Conservation (phyloP, 2,888 invertebrate genomes). For the Pteria penguin region DNA sequence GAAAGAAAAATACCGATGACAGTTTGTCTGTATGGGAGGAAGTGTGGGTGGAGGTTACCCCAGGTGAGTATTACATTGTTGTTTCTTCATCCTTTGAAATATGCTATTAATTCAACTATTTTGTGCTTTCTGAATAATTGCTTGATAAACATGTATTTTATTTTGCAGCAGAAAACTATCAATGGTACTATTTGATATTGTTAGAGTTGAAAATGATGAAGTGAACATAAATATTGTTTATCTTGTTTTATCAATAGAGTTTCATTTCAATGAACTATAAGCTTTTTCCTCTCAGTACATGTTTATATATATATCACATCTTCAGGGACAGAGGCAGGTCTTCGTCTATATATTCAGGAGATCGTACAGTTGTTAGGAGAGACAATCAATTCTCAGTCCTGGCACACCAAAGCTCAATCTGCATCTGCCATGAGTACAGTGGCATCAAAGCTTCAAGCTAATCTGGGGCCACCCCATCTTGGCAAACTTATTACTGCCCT, state of each 20-base stretch:
- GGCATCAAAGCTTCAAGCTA: constrained; percentile 86
- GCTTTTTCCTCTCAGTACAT: not conserved
- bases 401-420: constrained; percentile 93
- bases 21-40: constrained; percentile 87
- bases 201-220: no score
- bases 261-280: not conserved
- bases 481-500: constrained; percentile 85
- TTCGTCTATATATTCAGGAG: constrained; percentile 87
- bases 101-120: no score
- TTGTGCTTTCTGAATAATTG: no score
- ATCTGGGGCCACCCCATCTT: constrained; percentile 83
- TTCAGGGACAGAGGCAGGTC: constrained; percentile 86
- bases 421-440: constrained; percentile 91
- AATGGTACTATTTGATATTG: no score
- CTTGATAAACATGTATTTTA: no score
- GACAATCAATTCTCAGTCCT: constrained; percentile 90
- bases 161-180: no score
- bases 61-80: no score
- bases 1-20: constrained; percentile 44
- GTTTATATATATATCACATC: not conserved
- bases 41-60: constrained; percentile 92
- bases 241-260: not conserved
- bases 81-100: no score
- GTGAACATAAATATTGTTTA: no score
- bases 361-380: constrained; percentile 87